Conservation (phyloP, 2,888 invertebrate genomes). For the Conomelus anceps region DNA sequence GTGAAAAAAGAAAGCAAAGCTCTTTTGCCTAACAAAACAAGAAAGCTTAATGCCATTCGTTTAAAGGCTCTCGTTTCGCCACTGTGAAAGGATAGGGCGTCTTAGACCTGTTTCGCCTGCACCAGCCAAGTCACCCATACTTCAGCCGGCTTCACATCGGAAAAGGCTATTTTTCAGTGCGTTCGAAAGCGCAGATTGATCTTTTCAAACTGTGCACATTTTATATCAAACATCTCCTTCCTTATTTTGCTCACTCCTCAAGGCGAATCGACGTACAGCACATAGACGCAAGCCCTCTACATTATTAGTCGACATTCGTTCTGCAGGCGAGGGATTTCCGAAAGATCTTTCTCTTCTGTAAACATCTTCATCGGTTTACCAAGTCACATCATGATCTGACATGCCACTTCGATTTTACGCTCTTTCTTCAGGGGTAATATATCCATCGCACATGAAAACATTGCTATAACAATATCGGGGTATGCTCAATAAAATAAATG, state of each 20-base stretch:
- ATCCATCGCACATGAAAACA: not conserved
- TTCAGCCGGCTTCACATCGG: too few relatives aligned
- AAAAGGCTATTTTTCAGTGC: conserved; percentile 5
- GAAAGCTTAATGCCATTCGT: conserved; percentile 13
- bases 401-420: not conserved
- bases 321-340: not conserved
- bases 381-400: not conserved
- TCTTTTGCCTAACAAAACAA: conserved; percentile 14
- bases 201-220: conserved; percentile 3
- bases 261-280: not conserved
- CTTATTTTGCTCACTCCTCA: too few relatives aligned
- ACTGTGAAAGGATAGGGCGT: not conserved
- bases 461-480: too few relatives aligned
- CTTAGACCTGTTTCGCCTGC: not conserved
- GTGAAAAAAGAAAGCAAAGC: conserved; percentile 2
- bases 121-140: too few relatives aligned
- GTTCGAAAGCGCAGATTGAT: conserved; percentile 5
- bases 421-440: too few relatives aligned
- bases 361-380: not conserved
- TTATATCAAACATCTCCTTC: conserved; percentile 8
- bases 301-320: not conserved
- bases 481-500: too few relatives aligned
- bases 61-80: conserved; percentile 1
- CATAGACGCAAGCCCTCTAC: not conserved
- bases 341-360: not conserved